phyloP scores from a whole-genome alignment of 2,888 invertebrate species.

The Himalopsyche japonica region DNA sequence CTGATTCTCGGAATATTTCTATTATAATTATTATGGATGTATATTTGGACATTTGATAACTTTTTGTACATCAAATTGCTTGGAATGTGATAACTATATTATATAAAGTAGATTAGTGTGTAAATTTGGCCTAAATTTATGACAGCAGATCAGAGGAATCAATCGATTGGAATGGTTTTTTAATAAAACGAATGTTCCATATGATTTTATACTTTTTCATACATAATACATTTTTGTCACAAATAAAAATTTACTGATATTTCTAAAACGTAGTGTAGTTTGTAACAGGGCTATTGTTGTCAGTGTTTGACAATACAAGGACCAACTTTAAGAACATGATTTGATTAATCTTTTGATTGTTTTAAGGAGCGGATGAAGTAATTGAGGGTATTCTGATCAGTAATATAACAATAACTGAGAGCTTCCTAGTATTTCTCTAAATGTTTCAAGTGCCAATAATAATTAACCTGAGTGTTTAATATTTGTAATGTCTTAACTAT shows the following conservation, averaged over 20 bases:
- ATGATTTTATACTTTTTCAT: conserved; percentile 1
- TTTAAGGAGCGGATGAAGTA: conserved; percentile 25
- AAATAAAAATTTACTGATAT: background rate
- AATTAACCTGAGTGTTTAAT: conserved; percentile 33
- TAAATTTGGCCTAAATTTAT: conserved; percentile 33
- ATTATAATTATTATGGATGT: conserved; percentile 4
- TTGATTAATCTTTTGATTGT: conserved; percentile 24
- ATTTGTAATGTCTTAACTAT: conserved; percentile 27
- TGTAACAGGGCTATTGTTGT: conserved; percentile 30
- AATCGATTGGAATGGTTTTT: background rate
- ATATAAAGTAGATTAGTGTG: conserved; percentile 27
- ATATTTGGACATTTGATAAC: conserved; percentile 3
- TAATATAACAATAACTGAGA: conserved; percentile 41
- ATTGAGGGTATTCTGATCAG: conserved; percentile 38
- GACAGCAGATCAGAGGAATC: conserved; percentile 3
- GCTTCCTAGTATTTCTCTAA: conserved; percentile 42
- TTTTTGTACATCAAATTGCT: conserved; percentile 24
- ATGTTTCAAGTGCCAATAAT: conserved; percentile 41
- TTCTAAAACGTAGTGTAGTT: conserved; percentile 7
- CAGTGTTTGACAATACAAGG: conserved; percentile 34
- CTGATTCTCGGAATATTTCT: background rate
- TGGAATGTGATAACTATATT: conserved; percentile 36
- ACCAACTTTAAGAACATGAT: conserved; percentile 32
- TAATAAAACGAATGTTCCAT: background rate
- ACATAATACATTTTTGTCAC: background rate